phyloP scores from a whole-genome alignment of 1,140 invertebrate genomes.

The Scaptomyza graminum region DNA sequence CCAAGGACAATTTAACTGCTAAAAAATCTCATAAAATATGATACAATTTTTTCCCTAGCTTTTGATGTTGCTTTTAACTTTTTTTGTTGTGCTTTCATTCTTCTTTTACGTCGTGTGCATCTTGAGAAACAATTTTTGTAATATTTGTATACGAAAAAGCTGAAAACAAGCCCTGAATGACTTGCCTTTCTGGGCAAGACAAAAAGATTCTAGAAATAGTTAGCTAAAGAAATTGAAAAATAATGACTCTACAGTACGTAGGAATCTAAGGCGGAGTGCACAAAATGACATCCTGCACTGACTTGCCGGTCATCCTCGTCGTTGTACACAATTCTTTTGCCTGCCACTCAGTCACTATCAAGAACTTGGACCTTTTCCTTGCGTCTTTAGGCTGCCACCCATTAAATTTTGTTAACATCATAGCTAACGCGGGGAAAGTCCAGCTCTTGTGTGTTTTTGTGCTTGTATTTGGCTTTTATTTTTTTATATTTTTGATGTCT shows the following conservation, averaged over 20 bases:
- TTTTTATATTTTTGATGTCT: slow-evolving; percentile 38
- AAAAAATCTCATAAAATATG: slow-evolving; percentile 40
- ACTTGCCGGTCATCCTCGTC: slow-evolving; percentile 51
- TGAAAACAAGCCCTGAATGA: slow-evolving; percentile 18
- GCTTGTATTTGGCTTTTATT: no score
- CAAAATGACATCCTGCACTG: slow-evolving; percentile 67
- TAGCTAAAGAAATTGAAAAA: slow-evolving; percentile 15
- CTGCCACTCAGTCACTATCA: slow-evolving; percentile 1
- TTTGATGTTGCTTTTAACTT: not conserved
- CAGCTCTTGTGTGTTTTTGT: not conserved
- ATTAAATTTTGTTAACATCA: slow-evolving; percentile 69
- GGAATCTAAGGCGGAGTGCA: slow-evolving; percentile 58
- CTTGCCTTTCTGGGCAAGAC: slow-evolving; percentile 10
- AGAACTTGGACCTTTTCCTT: not conserved
- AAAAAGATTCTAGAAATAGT: slow-evolving; percentile 1
- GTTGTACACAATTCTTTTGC: not conserved
- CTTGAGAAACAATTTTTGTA: slow-evolving; percentile 34
- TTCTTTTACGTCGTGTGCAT: not conserved
- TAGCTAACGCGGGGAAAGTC: slow-evolving; percentile 25
- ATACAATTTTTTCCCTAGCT: slow-evolving; percentile 11
- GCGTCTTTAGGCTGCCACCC: slow-evolving; percentile 12
- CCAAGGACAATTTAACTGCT: slow-evolving; percentile 23
- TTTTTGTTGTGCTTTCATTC: slow-evolving; percentile 1
- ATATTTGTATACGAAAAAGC: slow-evolving; percentile 30
- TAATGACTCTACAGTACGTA: slow-evolving; percentile 65